Evolutionary conservation across 2,113 vertebrate species (phyloP).

Genomic region (Steatornis caripensis): DNA sequence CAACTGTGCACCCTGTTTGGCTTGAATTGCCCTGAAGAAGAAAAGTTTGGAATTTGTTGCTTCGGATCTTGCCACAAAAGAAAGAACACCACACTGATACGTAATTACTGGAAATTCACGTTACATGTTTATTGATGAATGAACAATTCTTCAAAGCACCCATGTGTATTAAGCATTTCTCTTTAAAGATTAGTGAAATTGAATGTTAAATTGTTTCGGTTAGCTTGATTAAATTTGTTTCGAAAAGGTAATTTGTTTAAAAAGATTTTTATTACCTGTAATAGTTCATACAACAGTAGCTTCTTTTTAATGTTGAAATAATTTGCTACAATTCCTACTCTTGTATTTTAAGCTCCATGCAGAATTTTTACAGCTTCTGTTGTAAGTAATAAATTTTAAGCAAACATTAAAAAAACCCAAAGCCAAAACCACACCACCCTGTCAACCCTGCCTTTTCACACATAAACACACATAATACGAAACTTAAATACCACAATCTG

Average conservation of each 20-base stretch:
- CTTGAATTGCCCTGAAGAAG: constrained; percentile 50
- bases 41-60: constrained; percentile 35
- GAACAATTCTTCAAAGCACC: constrained; percentile 27
- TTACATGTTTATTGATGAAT: constrained; percentile 21
- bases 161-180: constrained; percentile 38
- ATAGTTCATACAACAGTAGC: constrained; percentile 10
- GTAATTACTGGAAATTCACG: constrained; percentile 31
- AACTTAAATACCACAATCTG: not conserved
- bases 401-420: not conserved
- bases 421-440: not conserved
- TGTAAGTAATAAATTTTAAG: not conserved
- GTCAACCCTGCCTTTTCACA: constrained; percentile 5
- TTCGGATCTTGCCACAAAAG: constrained; percentile 45
- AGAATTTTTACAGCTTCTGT: constrained; percentile 20
- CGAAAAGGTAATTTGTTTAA: constrained; percentile 46
- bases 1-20: not conserved
- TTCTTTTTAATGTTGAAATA: constrained; percentile 10
- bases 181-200: constrained; percentile 37
- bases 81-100: not conserved
- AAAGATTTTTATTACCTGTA: constrained; percentile 50
- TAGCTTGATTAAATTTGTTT: constrained; percentile 64
- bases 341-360: not conserved
- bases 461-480: not conserved
- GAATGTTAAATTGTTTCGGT: constrained; percentile 32
- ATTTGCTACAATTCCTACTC: not conserved